Base-by-base conservation (phyloP, 1,140 invertebrate species). In the Steinernema khuongi region DNA sequence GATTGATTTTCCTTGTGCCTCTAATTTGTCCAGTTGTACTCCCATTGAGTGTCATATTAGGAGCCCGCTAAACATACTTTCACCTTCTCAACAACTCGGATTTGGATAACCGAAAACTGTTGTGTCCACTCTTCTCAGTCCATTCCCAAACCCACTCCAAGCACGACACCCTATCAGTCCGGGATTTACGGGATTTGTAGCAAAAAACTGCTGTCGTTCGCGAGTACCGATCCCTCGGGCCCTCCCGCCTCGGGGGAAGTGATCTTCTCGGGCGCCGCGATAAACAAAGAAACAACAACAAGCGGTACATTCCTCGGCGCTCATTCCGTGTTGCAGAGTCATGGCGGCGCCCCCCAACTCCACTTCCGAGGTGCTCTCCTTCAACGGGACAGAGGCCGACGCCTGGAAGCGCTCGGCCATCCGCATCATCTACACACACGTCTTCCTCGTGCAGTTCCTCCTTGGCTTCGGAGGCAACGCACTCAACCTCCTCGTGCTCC, bases 371-470 rank as follows among this genome's bases (percentile, higher is more conserved):
- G 7, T 41, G 36, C 36, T 41, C 36, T 7, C 36, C 36, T 41
- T n/a, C 36, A 41, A 7, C 50, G 11, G 11, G 14, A 4, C 4
- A 22, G 50, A 60, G 4, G 4, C 50, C 7, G 50, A 60, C 50
- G 7, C 50, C 7, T 60, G 50, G 50, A 60, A 60, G 22, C 50
- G 50, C 14, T 14, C 19, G 11, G 4, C 22, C 22, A 60, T 60
- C 11, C 7, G 19, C 14, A 60, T 60, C 50, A 11, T 60, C 11
- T 60, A 69, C 68, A 69, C 68, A 19, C 31, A 69, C 19, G 68
- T 69, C 31, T 69, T 69, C 68, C 31, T 50, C 11, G 68, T 69
- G 31, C 68, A 69, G 68, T 69, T 69, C 28, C 68, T 69, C 11
- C 26, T 69, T 28, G 68, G 68, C 7, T 69, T 69, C 68, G 68